phyloP scores from a whole-genome alignment of 2,797 vertebrate species.

The Apogon hyalosoma region DNA sequence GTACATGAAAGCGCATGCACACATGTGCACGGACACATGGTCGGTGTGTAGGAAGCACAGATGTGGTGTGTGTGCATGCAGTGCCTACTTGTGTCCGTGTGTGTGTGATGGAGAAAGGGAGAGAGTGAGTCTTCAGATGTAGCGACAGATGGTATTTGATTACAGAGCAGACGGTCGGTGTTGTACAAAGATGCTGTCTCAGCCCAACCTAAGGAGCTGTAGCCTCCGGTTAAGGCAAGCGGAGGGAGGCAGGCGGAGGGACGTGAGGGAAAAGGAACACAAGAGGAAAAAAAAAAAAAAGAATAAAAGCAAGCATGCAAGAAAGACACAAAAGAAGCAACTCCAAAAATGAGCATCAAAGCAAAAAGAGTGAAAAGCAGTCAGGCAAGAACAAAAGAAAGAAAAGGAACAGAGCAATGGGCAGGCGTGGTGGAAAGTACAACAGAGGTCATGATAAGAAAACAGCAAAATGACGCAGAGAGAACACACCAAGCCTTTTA shows the following conservation, averaged over 20 bases:
- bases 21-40: conserved; percentile 36
- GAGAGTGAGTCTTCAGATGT: conserved; percentile 95
- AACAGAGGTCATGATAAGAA: conserved; percentile 63
- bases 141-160: conserved; percentile 99
- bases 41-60: conserved; percentile 86
- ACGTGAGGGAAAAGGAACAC: conserved; percentile 72
- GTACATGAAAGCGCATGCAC: conserved; percentile 62
- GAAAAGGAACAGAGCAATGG: conserved; percentile 63
- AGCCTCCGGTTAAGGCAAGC: conserved; percentile 82
- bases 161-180: conserved; percentile 99
- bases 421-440: conserved; percentile 63
- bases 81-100: conserved; percentile 72
- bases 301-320: conserved; percentile 75
- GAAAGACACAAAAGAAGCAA: conserved; percentile 78
- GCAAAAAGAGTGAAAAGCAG: conserved; percentile 73
- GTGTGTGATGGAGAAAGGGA: conserved; percentile 56
- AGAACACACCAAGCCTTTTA: conserved; percentile 33
- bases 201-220: conserved; percentile 97
- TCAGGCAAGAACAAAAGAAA: conserved; percentile 73
- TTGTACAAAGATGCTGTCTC: conserved; percentile 99
- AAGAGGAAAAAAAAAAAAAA: conserved; percentile 44
- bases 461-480: conserved; percentile 63
- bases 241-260: conserved; percentile 70
- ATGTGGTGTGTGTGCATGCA: conserved; percentile 83
- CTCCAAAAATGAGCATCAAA: conserved; percentile 82